Base-by-base conservation (phyloP, 2,797 vertebrate genomes). In the Malurus splendens region DNA sequence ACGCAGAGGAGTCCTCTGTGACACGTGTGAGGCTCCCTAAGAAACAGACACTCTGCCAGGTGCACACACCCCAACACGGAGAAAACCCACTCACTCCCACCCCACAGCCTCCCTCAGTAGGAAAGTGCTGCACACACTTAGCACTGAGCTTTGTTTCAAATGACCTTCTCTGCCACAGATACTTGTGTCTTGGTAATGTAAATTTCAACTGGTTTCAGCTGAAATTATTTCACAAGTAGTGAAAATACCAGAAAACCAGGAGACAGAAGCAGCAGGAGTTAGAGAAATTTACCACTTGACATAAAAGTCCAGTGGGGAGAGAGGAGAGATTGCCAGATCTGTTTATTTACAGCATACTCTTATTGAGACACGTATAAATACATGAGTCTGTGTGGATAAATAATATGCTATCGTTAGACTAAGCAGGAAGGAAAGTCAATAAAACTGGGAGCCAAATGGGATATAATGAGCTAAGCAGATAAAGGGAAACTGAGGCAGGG, bases 31-130 rank as follows among this genome's bases (percentile, higher is more conserved):
- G 50, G 18, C 5, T 78, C 3, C 2, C 28, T 61, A 39, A 54
- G 44, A 39, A 45, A 56, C 20, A 25, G 30, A 11, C 2, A 5
- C 18, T 10, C 16, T 12, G 1, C 24, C 6, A 44, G 2, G 2
- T 2, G 5, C 45, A 33, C 17, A 18, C 16, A 44, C n/a, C 8
- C 1, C 0, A 0, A 2, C 16, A 27, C 10, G 32, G 30, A 56
- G 39, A 9, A 18, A 3, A 14, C 56, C 36, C 27, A 8, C 11
- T 32, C 2, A 2, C 7, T 36, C 27, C 28, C 30, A 2, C 18
- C 22, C 38, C 44, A 32, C 13, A 59, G 39, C 23, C 17, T 39
- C 18, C 23, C n/a, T 18, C 28, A 9, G 66, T 81, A 61, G 32
- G 25, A 36, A 57, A 24, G 25, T 5, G 25, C 17, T 52, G 5